Percentiles rank a stretch among this genome's conserved stretches.
phyloP scores from a whole-genome alignment of 1,140 invertebrate genomes.

The Dreissena rostriformis region DNA sequence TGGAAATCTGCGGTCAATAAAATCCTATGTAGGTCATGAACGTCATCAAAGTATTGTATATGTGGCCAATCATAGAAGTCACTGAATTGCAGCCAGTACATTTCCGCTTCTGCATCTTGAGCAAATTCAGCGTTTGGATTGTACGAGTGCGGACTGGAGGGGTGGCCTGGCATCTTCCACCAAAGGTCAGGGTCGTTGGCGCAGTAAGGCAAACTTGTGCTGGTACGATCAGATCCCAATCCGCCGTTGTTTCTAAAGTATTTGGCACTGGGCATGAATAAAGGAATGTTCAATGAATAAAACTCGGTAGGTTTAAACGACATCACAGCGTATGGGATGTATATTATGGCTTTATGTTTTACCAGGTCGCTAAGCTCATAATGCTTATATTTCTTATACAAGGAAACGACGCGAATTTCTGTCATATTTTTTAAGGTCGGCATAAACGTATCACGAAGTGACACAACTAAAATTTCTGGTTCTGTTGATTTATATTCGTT shows the following conservation, averaged over 20 bases:
- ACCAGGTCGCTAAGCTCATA: not conserved
- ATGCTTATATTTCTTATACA: not conserved
- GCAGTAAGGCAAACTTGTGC: not conserved
- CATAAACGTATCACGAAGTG: not conserved
- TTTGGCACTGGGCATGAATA: slow-evolving; percentile 30
- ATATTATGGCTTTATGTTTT: slow-evolving; percentile 7
- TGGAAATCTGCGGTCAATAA: not conserved
- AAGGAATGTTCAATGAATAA: slow-evolving; percentile 25
- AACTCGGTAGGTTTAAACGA: slow-evolving; percentile 21
- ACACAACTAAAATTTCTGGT: not conserved
- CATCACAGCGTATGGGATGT: slow-evolving; percentile 19
- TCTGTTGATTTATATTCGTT: not conserved
- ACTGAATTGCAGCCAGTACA: slow-evolving; percentile 35
- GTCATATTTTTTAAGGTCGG: not conserved
- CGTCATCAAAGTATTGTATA: slow-evolving; percentile 30
- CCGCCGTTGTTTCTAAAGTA: slow-evolving; percentile 7
- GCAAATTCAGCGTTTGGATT: slow-evolving; percentile 27
- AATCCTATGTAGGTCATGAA: slow-evolving; percentile 1
- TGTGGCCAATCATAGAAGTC: slow-evolving; percentile 38
- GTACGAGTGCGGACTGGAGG: not conserved
- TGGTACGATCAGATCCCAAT: slow-evolving; percentile 12
- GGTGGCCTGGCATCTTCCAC: slow-evolving; percentile 1
- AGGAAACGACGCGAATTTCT: not conserved
- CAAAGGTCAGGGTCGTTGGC: not conserved
- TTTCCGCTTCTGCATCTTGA: slow-evolving; percentile 14